A percentile compares a stretch with the other conserved stretches of the same genome.
Evolutionary conservation across 37 sponge, comb jelly and placozoan species (phyloP).

Genomic region (Beroe ovata): DNA sequence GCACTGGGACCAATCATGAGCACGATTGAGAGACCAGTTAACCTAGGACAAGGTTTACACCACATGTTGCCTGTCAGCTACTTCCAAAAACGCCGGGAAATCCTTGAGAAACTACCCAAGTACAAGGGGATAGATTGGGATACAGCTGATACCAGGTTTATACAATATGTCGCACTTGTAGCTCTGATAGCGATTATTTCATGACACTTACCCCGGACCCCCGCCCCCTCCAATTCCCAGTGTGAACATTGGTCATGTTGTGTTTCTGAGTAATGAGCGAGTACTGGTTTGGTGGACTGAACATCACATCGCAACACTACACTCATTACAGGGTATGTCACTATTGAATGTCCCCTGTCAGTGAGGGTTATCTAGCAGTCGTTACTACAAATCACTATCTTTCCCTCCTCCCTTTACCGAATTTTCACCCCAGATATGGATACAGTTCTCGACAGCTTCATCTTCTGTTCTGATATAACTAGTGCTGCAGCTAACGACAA

Average conservation of each 20-base stretch:
- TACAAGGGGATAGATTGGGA: constrained; percentile 26
- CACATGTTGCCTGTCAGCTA: constrained; percentile 27
- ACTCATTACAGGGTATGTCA: constrained; percentile 4
- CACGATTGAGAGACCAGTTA: constrained; percentile 15
- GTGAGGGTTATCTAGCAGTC: no score
- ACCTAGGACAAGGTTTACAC: constrained; percentile 18
- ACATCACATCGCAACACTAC: constrained; percentile 54
- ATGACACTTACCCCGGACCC: no score
- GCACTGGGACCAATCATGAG: constrained; percentile 32
- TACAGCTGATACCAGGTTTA: constrained; percentile 1
- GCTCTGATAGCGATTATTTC: no score
- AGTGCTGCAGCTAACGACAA: not conserved
- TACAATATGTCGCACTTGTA: no score
- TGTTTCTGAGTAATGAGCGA: not conserved
- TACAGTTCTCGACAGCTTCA: constrained; percentile 10
- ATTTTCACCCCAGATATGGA: constrained; percentile 61
- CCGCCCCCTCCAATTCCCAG: no score
- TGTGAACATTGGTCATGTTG: constrained; percentile 6
- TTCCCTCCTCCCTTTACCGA: not conserved
- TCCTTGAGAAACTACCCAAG: constrained; percentile 55
- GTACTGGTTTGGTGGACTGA: constrained; percentile 61
- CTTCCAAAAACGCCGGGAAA: constrained; percentile 6
- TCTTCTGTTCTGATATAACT: constrained; percentile 31
- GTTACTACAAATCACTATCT: not conserved
- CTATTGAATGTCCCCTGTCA: no score